Base-by-base conservation (phyloP, 35 echinoderm and acorn worm species). In the Ophioderma brevispina region DNA sequence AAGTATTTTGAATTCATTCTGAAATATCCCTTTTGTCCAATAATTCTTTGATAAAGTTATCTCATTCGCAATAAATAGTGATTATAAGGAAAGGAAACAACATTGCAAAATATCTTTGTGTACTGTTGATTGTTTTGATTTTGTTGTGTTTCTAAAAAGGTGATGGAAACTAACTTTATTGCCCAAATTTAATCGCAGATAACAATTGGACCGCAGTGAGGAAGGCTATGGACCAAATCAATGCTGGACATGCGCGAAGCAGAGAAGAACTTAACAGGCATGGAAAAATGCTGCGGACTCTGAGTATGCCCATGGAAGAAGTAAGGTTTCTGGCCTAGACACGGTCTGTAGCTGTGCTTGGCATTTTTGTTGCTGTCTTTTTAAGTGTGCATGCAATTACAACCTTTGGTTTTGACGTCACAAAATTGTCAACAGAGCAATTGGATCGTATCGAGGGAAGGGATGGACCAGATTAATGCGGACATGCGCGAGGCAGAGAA, bases 191-290 rank as follows among this genome's bases (percentile, higher is more conserved):
- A 19, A 79, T 85, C 31, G 81, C 39, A 99, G 97, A n/a, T n/a
- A 99, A 81, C 97, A 99, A 95, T 85, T 99, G 83, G 97, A 99
- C 64, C 93, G 97, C 25, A 93, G 95, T 91, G 97, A 99, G 50
- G 97, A 99, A 59, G 97, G 97, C n/a, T 25, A 95, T 99, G 97
- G 97, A 99, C 43, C 97, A 99, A 83, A 99, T 99, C 41, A 99
- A 99, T 59, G 84, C 97, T 49, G n/a, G 97, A 99, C 80, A 99
- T 99, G 97, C 85, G 94, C 85, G 97, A 99, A 55, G 97, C 97
- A 33, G 97, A 99, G 88, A 95, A 99, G 80, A 99, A 99, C 80
- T 82, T 99, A 25, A 95, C 94, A 11, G 97, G 97, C 55, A 64
- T 99, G 63, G 97, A 99, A 64, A 95, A 95, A 89, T 99, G 97